Conservation (phyloP, 2,888 invertebrate species). For the Masnerella sp. region DNA sequence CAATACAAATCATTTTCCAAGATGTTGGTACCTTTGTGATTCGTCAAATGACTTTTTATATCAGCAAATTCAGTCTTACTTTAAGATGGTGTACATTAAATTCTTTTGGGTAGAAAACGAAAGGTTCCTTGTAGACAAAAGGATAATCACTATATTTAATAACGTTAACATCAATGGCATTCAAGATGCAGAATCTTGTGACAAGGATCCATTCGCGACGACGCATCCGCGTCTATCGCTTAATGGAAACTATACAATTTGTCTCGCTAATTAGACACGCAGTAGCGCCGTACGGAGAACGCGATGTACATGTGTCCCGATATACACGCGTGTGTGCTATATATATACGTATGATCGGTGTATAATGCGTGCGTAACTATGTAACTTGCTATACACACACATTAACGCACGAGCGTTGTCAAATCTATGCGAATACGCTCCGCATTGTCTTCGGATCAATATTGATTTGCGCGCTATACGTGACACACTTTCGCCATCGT, state of each 20-base stretch:
- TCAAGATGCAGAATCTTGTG: conserved; percentile 43
- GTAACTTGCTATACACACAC: conserved; percentile 56
- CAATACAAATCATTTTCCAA: too few species aligned
- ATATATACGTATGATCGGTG: conserved; percentile 55
- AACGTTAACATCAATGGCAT: conserved; percentile 42
- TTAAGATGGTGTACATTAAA: conserved; percentile 50
- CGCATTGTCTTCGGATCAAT: conserved; percentile 55
- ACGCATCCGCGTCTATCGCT: conserved; percentile 42
- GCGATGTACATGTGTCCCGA: conserved; percentile 36
- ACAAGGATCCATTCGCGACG: conserved; percentile 28
- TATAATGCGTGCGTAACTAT: conserved; percentile 59
- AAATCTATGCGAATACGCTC: conserved; percentile 52
- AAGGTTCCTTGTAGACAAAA: conserved; percentile 25
- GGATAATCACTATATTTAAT: conserved; percentile 22
- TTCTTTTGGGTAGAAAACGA: conserved; percentile 28
- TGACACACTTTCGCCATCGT: conserved; percentile 51
- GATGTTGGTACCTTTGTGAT: too few species aligned
- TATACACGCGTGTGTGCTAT: conserved; percentile 35
- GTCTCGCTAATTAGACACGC: conserved; percentile 74
- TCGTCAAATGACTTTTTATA: too few species aligned
- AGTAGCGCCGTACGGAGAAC: conserved; percentile 50
- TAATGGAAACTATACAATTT: conserved; percentile 72
- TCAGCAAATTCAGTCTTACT: too few species aligned
- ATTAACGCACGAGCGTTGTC: conserved; percentile 48
- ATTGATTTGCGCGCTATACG: conserved; percentile 44